These are phyloP conservation scores for Pangasianodon hypophthalmus DNA, from an alignment of 2,113 vertebrate genomes.

Conservation along the genomic window DNA sequence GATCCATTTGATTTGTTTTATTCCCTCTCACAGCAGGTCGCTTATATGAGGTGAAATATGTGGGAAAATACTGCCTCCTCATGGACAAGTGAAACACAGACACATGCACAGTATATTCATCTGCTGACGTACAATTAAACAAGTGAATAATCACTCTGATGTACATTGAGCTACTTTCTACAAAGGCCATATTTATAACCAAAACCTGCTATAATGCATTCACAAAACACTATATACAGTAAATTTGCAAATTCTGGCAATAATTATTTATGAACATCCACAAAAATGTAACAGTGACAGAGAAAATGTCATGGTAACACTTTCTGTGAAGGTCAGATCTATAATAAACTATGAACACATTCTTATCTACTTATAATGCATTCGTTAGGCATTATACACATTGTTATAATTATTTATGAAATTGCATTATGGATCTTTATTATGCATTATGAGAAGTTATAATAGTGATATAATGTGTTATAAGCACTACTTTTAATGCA, in stretches of 20 bases:
- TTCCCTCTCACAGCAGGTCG: constrained; percentile 8
- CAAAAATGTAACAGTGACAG: not conserved
- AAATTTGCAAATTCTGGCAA: not conserved
- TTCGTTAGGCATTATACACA: not conserved
- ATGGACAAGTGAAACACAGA: not conserved
- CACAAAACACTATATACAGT: not conserved
- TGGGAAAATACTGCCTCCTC: constrained; percentile 42
- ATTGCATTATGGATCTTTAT: not conserved
- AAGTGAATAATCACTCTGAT: not conserved
- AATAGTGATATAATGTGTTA: not conserved
- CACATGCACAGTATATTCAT: not conserved
- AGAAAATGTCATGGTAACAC: not conserved
- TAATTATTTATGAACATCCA: not conserved
- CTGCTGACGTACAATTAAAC: not conserved
- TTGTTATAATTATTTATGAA: not conserved
- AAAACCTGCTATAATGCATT: not conserved
- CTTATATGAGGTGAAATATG: not conserved
- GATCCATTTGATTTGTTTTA: constrained; percentile 14
- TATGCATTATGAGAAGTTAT: too few relatives aligned
- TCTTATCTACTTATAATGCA: not conserved
- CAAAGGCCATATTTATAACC: not conserved
- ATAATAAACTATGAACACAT: not conserved
- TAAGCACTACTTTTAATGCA: not conserved
- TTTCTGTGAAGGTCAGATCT: not conserved
- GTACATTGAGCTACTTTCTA: not conserved